Evolutionary conservation across 2,113 vertebrate genomes (phyloP).

Genomic region (Calyptommatus sinebrachiatus): DNA sequence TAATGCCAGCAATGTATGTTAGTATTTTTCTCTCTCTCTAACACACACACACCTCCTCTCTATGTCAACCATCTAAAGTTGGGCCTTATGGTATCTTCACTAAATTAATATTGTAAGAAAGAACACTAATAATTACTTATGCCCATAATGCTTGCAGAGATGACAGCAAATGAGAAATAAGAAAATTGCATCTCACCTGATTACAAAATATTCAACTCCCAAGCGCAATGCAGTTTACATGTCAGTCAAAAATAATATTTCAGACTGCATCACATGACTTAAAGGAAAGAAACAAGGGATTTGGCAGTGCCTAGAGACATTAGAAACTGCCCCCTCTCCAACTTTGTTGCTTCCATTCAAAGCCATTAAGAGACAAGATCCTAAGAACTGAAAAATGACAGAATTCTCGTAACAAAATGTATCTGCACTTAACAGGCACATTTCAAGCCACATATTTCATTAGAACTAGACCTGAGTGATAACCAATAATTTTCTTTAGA

Average conservation of each 20-base stretch:
- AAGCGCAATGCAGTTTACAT: constrained; percentile 6
- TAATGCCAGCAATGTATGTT: not conserved
- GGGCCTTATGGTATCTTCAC: not conserved
- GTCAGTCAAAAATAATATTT: not conserved
- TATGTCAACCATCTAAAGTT: not conserved
- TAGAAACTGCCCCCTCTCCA: not conserved
- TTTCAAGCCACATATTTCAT: not conserved
- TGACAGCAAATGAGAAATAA: not conserved
- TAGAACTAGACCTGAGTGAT: not conserved
- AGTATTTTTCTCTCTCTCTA: too few species aligned
- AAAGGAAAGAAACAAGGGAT: not conserved
- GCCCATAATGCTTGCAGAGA: not conserved
- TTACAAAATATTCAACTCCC: not conserved
- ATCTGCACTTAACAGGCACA: too few species aligned
- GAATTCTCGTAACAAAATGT: not conserved
- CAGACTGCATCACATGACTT: not conserved
- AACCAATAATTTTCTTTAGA: not conserved
- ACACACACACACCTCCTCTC: not conserved
- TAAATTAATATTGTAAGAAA: not conserved
- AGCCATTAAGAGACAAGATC: not conserved
- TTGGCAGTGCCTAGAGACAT: constrained; percentile 2
- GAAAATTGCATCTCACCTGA: not conserved
- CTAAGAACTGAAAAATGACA: not conserved
- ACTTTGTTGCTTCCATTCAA: not conserved
- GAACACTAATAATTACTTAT: not conserved